phyloP scores from a whole-genome alignment of 2,797 vertebrate species.

The Mustela erminea region DNA sequence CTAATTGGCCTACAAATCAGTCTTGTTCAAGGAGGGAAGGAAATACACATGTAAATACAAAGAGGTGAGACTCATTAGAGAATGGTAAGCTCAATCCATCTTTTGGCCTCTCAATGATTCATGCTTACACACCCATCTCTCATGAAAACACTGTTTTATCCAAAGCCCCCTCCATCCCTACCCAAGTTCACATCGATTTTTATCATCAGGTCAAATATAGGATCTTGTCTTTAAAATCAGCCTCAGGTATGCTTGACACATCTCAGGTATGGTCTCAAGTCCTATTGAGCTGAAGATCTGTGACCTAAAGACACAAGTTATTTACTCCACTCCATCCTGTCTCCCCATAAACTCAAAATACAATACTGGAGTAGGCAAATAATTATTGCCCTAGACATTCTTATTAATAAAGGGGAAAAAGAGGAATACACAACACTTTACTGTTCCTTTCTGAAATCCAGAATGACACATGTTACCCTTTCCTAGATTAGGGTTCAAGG shows the following conservation, averaged over 20 bases:
- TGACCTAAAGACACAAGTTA: neutral
- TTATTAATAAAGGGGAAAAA: neutral
- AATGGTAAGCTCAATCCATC: neutral
- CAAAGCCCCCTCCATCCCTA: accelerated
- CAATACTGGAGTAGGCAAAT: neutral
- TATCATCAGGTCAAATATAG: neutral
- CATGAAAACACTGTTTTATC: neutral
- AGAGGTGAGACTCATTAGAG: neutral
- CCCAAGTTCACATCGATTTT: neutral
- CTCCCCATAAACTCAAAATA: neutral
- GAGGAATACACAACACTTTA: neutral
- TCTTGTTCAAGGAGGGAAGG: neutral
- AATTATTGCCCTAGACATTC: neutral
- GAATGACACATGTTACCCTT: neutral
- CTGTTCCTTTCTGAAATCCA: neutral
- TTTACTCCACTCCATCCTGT: neutral
- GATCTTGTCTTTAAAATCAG: neutral
- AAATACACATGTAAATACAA: neutral
- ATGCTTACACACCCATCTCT: neutral
- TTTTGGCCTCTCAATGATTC: neutral
- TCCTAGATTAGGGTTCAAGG: neutral
- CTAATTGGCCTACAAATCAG: neutral
- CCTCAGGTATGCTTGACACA: neutral
- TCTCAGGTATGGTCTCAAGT: neutral
- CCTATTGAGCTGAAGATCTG: neutral